These are phyloP conservation scores for Papilio polytes DNA, from an alignment of 1,140 invertebrate genomes.

Conservation along the genomic window DNA sequence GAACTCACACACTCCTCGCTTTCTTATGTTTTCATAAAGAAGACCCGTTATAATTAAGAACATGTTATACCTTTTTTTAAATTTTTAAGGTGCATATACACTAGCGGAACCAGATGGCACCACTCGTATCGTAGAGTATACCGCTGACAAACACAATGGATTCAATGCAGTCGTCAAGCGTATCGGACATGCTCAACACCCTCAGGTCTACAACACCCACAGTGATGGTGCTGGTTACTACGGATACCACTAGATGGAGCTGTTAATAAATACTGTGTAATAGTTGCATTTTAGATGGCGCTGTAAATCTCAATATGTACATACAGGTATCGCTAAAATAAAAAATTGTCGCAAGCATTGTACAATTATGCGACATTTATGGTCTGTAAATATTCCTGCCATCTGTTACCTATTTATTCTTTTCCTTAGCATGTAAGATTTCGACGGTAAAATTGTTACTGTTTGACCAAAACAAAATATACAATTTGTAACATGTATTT, in stretches of 20 bases:
- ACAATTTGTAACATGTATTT: neutral
- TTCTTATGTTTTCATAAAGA: neutral
- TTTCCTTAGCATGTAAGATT: conserved; percentile 13
- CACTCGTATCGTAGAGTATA: conserved; percentile 84
- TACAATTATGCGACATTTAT: neutral
- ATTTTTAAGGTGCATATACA: conserved; percentile 81
- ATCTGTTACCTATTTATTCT: conserved; percentile 29
- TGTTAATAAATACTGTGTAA: neutral
- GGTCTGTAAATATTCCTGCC: conserved; percentile 3
- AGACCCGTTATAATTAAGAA: neutral
- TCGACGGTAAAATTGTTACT: conserved; percentile 4
- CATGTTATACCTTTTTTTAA: conserved; percentile 21
- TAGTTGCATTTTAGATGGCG: conserved; percentile 54
- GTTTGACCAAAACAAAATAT: conserved; percentile 7
- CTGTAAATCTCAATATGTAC: conserved; percentile 27
- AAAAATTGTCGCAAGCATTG: neutral
- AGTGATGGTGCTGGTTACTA: conserved; percentile 62
- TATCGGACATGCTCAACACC: conserved; percentile 82
- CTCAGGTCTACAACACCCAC: conserved; percentile 69
- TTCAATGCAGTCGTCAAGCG: conserved; percentile 84
- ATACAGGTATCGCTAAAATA: neutral
- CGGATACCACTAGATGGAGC: conserved; percentile 72
- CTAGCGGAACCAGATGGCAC: conserved; percentile 85
- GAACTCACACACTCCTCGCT: too few species aligned
- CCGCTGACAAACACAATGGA: conserved; percentile 81